phyloP scores from a whole-genome alignment of 2,888 invertebrate genomes.

The Microchrysa polita region DNA sequence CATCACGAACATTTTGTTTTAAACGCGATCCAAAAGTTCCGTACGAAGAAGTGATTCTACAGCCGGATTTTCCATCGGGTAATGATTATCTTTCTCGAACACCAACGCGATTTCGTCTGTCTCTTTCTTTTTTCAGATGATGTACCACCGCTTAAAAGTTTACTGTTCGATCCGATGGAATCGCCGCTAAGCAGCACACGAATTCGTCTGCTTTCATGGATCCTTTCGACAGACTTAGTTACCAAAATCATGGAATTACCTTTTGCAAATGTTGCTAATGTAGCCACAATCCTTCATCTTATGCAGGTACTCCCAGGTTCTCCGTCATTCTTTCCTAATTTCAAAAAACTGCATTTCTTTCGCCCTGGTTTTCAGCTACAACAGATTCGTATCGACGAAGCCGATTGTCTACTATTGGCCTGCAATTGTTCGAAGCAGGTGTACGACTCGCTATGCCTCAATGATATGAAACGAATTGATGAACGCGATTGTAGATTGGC shows the following conservation, averaged over 20 bases:
- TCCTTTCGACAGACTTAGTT: conserved; percentile 32
- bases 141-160: neutral
- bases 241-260: conserved; percentile 18
- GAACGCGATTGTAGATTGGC: conserved; percentile 39
- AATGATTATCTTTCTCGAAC: neutral
- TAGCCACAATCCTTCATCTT: conserved; percentile 34
- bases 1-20: conserved; percentile 16
- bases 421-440: neutral
- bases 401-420: conserved; percentile 45
- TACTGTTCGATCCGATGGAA: neutral
- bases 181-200: conserved; percentile 28
- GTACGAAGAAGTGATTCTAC: neutral
- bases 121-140: conserved; percentile 3
- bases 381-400: conserved; percentile 43
- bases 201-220: conserved; percentile 43
- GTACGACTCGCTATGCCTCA: neutral
- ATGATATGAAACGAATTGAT: conserved; percentile 22
- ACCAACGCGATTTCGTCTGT: neutral
- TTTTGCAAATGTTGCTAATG: neutral
- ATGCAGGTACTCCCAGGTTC: conserved; percentile 39
- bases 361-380: conserved; percentile 36
- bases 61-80: conserved; percentile 23
- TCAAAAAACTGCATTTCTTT: too few species aligned
- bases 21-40: neutral
- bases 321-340: too few species aligned